phyloP scores from a whole-genome alignment of 1,140 invertebrate genomes.

The Cataglyphis hispanica region DNA sequence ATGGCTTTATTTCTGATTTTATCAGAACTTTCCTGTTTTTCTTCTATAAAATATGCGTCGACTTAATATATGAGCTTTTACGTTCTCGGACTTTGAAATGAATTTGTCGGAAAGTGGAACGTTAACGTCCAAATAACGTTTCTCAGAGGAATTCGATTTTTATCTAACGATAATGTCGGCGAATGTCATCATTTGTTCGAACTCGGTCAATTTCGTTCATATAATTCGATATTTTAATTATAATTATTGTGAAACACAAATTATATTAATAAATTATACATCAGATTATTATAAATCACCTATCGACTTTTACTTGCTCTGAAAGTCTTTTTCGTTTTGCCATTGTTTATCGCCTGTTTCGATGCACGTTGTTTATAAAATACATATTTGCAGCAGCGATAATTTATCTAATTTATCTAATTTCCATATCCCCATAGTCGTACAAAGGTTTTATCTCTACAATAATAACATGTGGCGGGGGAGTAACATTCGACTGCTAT shows the following conservation, averaged over 20 bases:
- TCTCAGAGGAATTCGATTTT: background rate
- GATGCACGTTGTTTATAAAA: background rate
- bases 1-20: slow-evolving; percentile 55
- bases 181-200: background rate
- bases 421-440: background rate
- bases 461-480: background rate
- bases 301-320: background rate
- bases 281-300: background rate
- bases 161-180: background rate
- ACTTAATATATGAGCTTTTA: background rate
- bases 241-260: background rate
- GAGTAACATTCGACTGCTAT: slow-evolving; percentile 1
- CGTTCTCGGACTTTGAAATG: background rate
- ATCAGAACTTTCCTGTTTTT: slow-evolving; percentile 19
- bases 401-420: slow-evolving; percentile 11
- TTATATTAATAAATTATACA: background rate
- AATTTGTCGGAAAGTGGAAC: slow-evolving; percentile 9
- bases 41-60: background rate
- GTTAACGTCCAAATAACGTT: background rate
- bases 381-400: background rate
- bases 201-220: background rate
- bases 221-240: background rate
- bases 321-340: background rate
- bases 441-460: background rate
- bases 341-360: background rate